Conservation (phyloP, 1,140 invertebrate species). For the Drosophila pruinosa region DNA sequence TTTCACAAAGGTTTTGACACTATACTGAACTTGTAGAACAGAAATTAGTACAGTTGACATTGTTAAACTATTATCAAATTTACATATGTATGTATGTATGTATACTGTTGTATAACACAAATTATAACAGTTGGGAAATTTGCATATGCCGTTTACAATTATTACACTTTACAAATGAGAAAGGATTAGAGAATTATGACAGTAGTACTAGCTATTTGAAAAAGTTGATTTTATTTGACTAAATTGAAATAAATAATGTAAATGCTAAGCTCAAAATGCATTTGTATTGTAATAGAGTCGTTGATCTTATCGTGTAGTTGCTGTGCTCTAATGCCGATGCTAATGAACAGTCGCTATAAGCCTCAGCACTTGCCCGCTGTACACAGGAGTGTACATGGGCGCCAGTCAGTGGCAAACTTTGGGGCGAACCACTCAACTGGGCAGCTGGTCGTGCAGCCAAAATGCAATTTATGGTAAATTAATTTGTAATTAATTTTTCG, state of each 20-base stretch:
- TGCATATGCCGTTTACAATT: neutral
- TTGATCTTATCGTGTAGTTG: neutral
- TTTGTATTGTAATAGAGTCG: too few species aligned
- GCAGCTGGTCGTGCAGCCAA: constrained; percentile 21
- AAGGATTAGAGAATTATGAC: too few species aligned
- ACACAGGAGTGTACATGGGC: too few species aligned
- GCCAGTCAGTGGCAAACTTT: constrained; percentile 29
- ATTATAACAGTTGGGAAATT: neutral
- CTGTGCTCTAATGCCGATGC: constrained; percentile 32
- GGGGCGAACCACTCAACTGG: constrained; percentile 41
- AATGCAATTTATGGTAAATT: constrained; percentile 79
- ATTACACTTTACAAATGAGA: too few species aligned
- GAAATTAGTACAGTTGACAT: too few species aligned
- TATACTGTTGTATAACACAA: neutral
- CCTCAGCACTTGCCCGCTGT: too few species aligned
- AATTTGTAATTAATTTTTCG: constrained; percentile 79
- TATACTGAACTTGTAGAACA: too few species aligned
- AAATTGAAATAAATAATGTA: neutral
- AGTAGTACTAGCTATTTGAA: too few species aligned
- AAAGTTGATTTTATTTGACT: neutral
- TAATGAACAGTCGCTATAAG: constrained; percentile 39
- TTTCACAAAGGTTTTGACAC: too few species aligned
- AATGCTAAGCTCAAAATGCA: too few species aligned
- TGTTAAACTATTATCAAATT: too few species aligned
- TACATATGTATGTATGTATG: too few species aligned